These are phyloP conservation scores for Saccostrea cuccullata DNA, from an alignment of 1,140 invertebrate species.

Conservation along the genomic window DNA sequence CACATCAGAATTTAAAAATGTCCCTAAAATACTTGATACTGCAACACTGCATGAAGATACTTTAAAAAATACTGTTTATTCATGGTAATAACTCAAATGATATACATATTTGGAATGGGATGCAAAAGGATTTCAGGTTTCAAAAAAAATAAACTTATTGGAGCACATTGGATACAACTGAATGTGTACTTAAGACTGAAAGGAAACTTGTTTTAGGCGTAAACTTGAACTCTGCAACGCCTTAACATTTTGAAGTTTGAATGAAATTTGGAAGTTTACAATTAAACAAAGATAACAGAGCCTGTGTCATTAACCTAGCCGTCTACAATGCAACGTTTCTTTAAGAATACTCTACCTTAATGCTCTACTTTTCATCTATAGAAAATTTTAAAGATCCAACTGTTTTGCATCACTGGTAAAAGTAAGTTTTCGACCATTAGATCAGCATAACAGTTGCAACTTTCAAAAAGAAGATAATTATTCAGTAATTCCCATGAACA, in stretches of 20 bases:
- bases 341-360: too few species aligned
- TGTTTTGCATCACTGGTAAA: too few species aligned
- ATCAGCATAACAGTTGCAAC: too few species aligned
- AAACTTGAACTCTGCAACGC: neutral
- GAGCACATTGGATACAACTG: neutral
- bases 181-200: neutral
- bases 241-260: neutral
- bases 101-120: neutral
- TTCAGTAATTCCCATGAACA: too few species aligned
- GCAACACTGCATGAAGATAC: too few species aligned
- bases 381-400: too few species aligned
- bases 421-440: too few species aligned
- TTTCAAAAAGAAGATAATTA: too few species aligned
- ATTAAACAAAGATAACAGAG: neutral
- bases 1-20: neutral
- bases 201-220: neutral
- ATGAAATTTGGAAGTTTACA: neutral
- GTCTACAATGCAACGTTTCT: too few species aligned
- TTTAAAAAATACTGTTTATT: neutral
- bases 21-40: too few species aligned
- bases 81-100: neutral
- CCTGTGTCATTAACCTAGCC: too few species aligned
- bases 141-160: neutral
- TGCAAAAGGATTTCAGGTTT: neutral
- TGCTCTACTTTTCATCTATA: too few species aligned